Evolutionary conservation across 2,888 invertebrate species (phyloP).

Genomic region (Drosophila sordidapex): DNA sequence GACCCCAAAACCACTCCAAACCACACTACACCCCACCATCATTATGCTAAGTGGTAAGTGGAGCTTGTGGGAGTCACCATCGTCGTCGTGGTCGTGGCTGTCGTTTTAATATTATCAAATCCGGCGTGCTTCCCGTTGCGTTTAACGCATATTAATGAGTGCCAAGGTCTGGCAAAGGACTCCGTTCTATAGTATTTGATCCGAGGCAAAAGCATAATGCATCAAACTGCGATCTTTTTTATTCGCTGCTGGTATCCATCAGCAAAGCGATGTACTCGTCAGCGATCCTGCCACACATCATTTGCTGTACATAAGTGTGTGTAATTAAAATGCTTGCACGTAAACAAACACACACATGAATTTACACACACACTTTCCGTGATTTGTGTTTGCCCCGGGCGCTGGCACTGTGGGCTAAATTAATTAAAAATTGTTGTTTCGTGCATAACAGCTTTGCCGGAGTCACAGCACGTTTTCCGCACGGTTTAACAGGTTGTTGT

Average conservation of each 20-base stretch:
- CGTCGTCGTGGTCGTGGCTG: conserved; percentile 13
- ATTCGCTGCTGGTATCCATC: conserved; percentile 6
- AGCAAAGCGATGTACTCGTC: conserved; percentile 26
- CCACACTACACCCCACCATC: conserved; percentile 16
- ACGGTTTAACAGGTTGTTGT: not conserved
- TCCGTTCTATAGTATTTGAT: conserved; percentile 31
- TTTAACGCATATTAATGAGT: conserved; percentile 47
- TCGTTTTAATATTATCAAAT: conserved; percentile 68
- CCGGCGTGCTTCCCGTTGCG: conserved; percentile 29
- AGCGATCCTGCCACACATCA: conserved; percentile 14
- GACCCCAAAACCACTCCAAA: conserved; percentile 32
- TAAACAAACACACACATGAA: conserved; percentile 10
- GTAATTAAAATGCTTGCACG: conserved; percentile 68
- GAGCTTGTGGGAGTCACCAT: conserved; percentile 39
- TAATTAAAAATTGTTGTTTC: not conserved
- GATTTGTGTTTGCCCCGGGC: conserved; percentile 13
- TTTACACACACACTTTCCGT: not conserved
- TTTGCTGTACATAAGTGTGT: conserved; percentile 34
- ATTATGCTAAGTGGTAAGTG: conserved; percentile 59
- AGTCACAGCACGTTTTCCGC: not conserved
- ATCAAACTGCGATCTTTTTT: conserved; percentile 51
- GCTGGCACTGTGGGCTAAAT: conserved; percentile 13
- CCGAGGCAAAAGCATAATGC: conserved; percentile 63
- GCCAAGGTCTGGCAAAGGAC: conserved; percentile 2
- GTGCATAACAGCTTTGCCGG: not conserved